Evolutionary conservation across 30 jellyfish, hydroid and myxozoan genomes (phyloP).

Genomic region (Pelagia noctiluca): DNA sequence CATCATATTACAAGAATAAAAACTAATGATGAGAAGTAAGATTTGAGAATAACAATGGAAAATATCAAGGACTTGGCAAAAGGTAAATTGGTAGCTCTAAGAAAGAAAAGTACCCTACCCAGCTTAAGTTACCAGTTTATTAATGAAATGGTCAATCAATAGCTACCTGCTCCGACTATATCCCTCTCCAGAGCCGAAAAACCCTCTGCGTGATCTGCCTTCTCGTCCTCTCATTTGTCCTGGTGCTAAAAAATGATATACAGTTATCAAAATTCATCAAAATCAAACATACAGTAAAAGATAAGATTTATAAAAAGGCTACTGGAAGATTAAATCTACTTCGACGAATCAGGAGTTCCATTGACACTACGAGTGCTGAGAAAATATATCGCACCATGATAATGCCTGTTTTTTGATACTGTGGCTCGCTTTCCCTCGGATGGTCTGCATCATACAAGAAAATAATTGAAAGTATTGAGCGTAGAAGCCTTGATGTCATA

Average conservation of each 20-base stretch:
- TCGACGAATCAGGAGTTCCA: background rate
- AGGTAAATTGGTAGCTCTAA: background rate
- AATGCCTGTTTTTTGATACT: background rate
- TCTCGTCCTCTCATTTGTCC: slow-evolving; percentile 81
- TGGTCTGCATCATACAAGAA: background rate
- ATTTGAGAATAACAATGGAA: background rate
- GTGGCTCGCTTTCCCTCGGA: background rate
- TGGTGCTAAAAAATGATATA: slow-evolving; percentile 64
- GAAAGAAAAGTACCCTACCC: background rate
- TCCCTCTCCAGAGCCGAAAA: slow-evolving; percentile 74
- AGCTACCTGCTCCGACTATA: slow-evolving; percentile 55
- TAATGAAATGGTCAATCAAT: no score
- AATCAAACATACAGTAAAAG: background rate
- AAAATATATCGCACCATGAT: background rate
- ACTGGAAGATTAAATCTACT: no score
- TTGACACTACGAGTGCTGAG: background rate
- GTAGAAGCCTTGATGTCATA: no score
- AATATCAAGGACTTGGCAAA: background rate
- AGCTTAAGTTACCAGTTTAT: background rate
- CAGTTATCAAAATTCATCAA: background rate
- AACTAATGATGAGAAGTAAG: background rate
- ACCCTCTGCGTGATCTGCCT: slow-evolving; percentile 58
- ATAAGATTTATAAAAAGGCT: no score
- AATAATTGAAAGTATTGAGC: background rate
- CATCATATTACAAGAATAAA: no score